Evolutionary conservation across 2,113 vertebrate genomes (phyloP).

Genomic region (Myrmecobius fasciatus): DNA sequence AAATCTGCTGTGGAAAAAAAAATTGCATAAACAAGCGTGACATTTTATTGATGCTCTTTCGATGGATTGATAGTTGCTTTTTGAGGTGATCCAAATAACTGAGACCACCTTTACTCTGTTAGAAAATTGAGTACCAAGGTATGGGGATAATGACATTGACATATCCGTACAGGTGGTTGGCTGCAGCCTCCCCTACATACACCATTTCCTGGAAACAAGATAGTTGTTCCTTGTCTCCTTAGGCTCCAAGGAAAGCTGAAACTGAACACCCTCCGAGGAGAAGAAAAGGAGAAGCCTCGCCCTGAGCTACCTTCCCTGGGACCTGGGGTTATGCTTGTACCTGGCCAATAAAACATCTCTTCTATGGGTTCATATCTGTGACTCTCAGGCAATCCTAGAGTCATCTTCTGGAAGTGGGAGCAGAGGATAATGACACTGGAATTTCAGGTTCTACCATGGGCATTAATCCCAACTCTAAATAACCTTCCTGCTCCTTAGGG

Average conservation of each 20-base stretch:
- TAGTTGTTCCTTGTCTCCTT: not conserved
- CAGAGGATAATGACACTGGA: not conserved
- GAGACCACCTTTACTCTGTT: conserved; percentile 5
- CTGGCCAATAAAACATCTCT: not conserved
- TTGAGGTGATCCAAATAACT: conserved; percentile 23
- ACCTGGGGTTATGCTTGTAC: not conserved
- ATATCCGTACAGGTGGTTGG: not conserved
- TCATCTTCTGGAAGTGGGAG: not conserved
- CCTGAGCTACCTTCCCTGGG: not conserved
- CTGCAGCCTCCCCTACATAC: not conserved
- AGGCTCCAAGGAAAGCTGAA: not conserved
- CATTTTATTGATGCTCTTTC: not conserved
- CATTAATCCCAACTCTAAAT: not conserved
- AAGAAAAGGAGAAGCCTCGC: not conserved
- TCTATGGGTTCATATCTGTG: not conserved
- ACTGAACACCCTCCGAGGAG: not conserved
- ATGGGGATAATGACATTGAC: not conserved
- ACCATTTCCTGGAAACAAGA: not conserved
- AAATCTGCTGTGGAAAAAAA: not conserved
- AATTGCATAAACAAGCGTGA: not conserved
- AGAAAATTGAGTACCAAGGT: not conserved
- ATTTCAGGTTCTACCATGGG: not conserved
- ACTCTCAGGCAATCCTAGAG: not conserved
- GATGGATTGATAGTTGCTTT: not conserved
- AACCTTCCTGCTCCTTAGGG: not conserved